A percentile compares a stretch with the other conserved stretches of the same genome.
Conservation (phyloP, 2,113 vertebrate genomes). For the Excalfactoria chinensis region DNA sequence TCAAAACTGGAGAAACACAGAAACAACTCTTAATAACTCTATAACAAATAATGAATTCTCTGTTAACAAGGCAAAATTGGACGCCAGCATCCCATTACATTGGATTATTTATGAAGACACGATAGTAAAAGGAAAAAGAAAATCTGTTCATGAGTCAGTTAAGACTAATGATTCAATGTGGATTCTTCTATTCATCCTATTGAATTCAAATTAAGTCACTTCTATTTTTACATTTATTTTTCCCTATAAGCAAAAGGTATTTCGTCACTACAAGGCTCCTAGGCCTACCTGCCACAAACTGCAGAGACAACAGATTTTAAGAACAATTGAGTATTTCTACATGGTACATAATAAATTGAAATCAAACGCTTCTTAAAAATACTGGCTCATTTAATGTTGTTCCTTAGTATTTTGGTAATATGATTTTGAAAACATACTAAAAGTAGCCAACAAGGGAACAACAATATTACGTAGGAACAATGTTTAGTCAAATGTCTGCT, state of each 20-base stretch:
- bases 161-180: background rate
- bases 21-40: background rate
- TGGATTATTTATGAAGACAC: background rate
- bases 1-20: no score
- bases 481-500: background rate
- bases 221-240: background rate
- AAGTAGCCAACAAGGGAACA: background rate
- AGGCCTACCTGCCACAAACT: background rate
- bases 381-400: background rate
- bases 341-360: background rate
- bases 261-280: background rate
- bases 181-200: background rate
- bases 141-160: background rate
- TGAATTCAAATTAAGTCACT: background rate
- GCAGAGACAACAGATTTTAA: background rate
- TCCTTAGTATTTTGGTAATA: background rate
- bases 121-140: background rate
- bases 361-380: background rate
- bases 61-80: background rate
- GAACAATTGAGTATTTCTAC: background rate
- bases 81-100: background rate
- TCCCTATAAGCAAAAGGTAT: background rate
- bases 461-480: background rate
- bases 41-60: background rate
- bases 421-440: background rate